Evolutionary conservation across 2,797 vertebrate species (phyloP).

Genomic region (Notoglanidium macrostoma): DNA sequence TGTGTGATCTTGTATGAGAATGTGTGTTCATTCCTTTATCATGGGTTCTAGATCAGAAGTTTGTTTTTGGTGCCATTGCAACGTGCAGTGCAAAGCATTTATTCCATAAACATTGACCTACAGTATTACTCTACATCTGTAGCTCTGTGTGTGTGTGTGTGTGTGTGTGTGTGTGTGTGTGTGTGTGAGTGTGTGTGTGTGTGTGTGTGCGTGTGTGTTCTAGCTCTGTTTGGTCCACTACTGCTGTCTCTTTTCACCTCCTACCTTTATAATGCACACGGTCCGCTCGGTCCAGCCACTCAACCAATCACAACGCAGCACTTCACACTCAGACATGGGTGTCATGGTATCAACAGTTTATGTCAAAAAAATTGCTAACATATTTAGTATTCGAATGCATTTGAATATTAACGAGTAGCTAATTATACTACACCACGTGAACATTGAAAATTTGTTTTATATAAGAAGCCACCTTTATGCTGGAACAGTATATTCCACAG

Average conservation of each 20-base stretch:
- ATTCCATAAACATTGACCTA: constrained; percentile 42
- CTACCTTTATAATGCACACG: constrained; percentile 56
- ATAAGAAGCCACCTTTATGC: not conserved
- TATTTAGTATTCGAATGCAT: not conserved
- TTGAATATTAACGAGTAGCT: not conserved
- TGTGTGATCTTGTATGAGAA: not conserved
- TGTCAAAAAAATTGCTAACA: not conserved
- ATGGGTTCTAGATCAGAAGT: constrained; percentile 5
- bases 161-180: constrained; percentile 35
- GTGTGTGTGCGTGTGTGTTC: constrained; percentile 7
- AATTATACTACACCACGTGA: not conserved
- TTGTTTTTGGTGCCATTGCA: not conserved
- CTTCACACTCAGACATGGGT: not conserved
- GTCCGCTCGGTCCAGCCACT: constrained; percentile 42
- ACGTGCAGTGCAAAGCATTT: constrained; percentile 24
- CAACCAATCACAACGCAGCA: constrained; percentile 43
- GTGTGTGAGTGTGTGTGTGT: not conserved
- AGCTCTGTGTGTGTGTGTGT: constrained; percentile 11
- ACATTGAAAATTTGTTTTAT: not conserved
- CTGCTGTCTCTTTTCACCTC: constrained; percentile 55
- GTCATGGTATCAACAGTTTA: not conserved
- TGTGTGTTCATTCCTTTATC: constrained; percentile 33
- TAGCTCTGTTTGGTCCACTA: constrained; percentile 56
- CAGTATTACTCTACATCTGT: constrained; percentile 53
- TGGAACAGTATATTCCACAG: not conserved